A percentile compares a stretch with the other conserved stretches of the same genome.
Conservation (phyloP, 2,113 vertebrate genomes). For the Melanerpes formicivorus region DNA sequence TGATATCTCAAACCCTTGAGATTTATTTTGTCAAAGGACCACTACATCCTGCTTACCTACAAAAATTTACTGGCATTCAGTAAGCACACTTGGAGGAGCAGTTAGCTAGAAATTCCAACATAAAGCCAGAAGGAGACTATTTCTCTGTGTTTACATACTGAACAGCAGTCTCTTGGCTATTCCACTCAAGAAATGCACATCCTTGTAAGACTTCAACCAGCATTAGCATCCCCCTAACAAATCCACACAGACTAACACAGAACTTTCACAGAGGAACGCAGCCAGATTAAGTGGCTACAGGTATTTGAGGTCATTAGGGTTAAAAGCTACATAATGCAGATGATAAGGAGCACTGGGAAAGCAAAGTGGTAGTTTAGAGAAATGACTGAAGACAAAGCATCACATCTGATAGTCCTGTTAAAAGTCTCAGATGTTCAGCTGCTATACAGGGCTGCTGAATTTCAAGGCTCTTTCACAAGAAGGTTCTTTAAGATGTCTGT, state of each 20-base stretch:
- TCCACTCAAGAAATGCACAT: neutral
- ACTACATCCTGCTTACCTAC: neutral
- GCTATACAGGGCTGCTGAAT: neutral
- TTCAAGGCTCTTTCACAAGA: neutral
- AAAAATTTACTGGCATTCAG: neutral
- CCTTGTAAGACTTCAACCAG: neutral
- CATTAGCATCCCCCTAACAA: neutral
- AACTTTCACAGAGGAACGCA: neutral
- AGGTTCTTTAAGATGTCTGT: neutral
- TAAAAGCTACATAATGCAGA: neutral
- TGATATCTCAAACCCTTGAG: neutral
- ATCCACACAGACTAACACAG: neutral
- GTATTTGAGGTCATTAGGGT: neutral
- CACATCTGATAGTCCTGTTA: neutral
- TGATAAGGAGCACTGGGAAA: neutral
- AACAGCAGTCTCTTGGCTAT: neutral
- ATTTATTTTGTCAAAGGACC: neutral
- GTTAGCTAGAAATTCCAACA: neutral
- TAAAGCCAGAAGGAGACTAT: neutral
- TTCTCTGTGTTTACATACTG: neutral
- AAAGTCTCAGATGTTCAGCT: neutral
- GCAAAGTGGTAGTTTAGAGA: neutral
- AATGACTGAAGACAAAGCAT: neutral
- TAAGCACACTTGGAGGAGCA: rapidly evolving
- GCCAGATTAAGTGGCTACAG: neutral